Evolutionary conservation across 2,888 invertebrate genomes (phyloP), one percentile per base, ranked within the genome.

Genomic region (Cephus sareptanus): DNA sequence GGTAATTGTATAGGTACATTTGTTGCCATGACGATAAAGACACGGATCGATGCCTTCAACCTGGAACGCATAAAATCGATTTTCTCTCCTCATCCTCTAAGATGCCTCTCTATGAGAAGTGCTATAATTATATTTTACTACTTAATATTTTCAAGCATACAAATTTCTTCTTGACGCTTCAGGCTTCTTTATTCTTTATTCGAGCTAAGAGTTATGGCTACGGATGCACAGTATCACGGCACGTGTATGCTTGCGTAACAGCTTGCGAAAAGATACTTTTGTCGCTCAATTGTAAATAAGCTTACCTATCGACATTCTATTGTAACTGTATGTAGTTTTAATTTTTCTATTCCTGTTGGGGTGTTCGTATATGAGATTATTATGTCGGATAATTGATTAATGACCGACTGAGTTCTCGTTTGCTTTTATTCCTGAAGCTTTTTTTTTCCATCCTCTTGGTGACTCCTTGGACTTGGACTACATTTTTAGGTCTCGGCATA

Each of bases 21-120:
- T 79, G 85, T 87, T 85, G 81, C 85, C 84, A 87, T 86, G 86
- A 80, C 86, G 81, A 86, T 84, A 83, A 83, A 84, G 83, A 87
- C 86, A 83, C 83, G 80, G 82, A 84, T 87, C 85, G 85, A 86
- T 86, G 84, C 77, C 84, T 83, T 85, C 82, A 81, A 81, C 81
- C 75, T 76, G 76, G 74, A 40, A 81, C 81, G 82, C 80, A 83
- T 82, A 81, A 75, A 79, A 83, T 83, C 81, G 82, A 85, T 83
- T 81, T 81, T 81, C 77, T 77, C 77, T 76, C 79, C 15, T 71
- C 71, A 71, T 71, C 13, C 71, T 33, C 23, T 15, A 34, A 31
- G 71, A 71, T 71, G 12, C n/a, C 11, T 31, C 71, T 71, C 33
- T 11, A 1, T 0, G 23, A 56, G 23, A 23, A 56, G 9, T 23